These are phyloP conservation scores for Promerops cafer DNA, from an alignment of 2,113 vertebrate genomes.

Conservation along the genomic window DNA sequence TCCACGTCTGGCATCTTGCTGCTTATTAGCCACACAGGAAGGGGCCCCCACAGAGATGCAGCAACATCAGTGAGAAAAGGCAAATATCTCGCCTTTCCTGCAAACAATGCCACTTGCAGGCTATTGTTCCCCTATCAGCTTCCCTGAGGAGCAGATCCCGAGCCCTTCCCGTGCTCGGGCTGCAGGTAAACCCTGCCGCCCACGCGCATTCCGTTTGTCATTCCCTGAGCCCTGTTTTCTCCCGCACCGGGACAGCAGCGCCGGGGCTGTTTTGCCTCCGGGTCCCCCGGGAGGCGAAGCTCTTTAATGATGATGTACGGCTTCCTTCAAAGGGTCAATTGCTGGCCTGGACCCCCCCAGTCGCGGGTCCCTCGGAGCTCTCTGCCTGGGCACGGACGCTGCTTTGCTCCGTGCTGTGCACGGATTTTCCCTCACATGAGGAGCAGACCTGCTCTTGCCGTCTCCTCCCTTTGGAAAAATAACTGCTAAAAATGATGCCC, in stretches of 20 bases:
- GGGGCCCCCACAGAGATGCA: slow-evolving; percentile 41
- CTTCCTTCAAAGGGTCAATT: background rate
- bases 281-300: background rate
- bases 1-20: background rate
- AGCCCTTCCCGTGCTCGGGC: background rate
- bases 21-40: slow-evolving; percentile 53
- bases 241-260: background rate
- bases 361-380: background rate
- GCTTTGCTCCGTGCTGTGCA: background rate
- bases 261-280: background rate
- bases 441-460: background rate
- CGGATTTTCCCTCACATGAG: background rate
- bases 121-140: background rate
- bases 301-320: slow-evolving; percentile 24
- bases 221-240: background rate
- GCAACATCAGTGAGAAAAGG: slow-evolving; percentile 11
- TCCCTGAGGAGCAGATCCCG: background rate
- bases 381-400: background rate
- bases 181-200: background rate
- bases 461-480: background rate
- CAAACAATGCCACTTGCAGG: background rate
- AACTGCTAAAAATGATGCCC: background rate
- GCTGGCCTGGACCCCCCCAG: background rate
- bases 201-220: background rate
- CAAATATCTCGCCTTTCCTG: slow-evolving; percentile 9